Conservation (phyloP, 2,888 invertebrate genomes). For the Salticus scenicus region DNA sequence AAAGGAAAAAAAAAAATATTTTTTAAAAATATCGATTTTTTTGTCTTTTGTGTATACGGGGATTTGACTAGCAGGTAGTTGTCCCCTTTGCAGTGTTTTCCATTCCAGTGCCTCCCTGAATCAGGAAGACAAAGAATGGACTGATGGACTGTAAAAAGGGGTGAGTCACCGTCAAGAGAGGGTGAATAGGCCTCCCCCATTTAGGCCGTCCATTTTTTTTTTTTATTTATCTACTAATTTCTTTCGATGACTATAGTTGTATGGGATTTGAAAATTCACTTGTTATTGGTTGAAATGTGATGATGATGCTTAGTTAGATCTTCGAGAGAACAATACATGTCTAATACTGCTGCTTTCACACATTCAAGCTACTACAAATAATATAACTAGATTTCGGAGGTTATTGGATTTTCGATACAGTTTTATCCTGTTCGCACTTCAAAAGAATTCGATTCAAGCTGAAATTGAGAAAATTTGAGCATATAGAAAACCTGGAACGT, state of each 20-base stretch:
- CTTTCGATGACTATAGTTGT: too few relatives aligned
- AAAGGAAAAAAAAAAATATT: too few relatives aligned
- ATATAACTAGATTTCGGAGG: too few relatives aligned
- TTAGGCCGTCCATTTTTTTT: background rate
- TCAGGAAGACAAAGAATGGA: background rate
- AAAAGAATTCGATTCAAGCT: too few relatives aligned
- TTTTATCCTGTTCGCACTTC: too few relatives aligned
- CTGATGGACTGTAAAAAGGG: slow-evolving; percentile 14
- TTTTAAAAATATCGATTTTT: background rate
- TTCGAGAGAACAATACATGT: too few relatives aligned
- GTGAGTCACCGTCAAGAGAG: background rate
- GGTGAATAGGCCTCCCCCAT: background rate
- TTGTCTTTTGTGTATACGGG: background rate
- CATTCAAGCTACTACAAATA: too few relatives aligned
- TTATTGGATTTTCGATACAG: too few relatives aligned
- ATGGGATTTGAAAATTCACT: background rate
- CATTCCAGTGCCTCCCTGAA: background rate
- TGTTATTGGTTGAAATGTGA: background rate
- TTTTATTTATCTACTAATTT: background rate
- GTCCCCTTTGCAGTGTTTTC: background rate
- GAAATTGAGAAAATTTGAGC: too few relatives aligned
- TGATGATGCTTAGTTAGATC: background rate
- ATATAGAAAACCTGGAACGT: too few relatives aligned
- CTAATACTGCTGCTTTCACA: too few relatives aligned
- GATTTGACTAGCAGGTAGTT: background rate